A percentile compares a stretch with the other conserved stretches of the same genome.
Conservation (phyloP, 2,888 invertebrate genomes). For the Rotaria macrura region DNA sequence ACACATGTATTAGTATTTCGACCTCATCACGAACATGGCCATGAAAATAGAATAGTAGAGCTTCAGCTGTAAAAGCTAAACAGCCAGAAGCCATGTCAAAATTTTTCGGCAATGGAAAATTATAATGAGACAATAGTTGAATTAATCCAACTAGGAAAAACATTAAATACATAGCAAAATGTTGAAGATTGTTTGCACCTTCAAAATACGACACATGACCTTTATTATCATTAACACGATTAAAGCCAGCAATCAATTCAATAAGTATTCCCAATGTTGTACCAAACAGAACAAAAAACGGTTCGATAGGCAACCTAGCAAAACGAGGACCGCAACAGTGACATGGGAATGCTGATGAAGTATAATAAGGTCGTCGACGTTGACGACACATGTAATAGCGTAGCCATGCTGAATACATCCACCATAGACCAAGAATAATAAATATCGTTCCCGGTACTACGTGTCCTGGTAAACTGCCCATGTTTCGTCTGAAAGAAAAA, state of each 20-base stretch:
- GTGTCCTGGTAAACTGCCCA: neutral
- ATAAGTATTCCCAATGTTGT: neutral
- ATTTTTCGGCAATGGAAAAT: neutral
- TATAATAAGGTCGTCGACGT: neutral
- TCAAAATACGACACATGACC: neutral
- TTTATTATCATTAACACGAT: neutral
- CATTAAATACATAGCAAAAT: neutral
- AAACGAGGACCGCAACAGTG: neutral
- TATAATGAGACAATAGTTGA: neutral
- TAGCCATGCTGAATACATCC: constrained; percentile 8
- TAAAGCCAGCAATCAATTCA: neutral
- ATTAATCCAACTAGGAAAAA: neutral
- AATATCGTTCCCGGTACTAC: neutral
- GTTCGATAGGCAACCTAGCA: neutral
- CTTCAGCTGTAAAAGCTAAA: neutral
- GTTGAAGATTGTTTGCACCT: neutral
- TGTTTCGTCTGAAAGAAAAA: neutral
- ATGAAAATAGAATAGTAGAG: neutral
- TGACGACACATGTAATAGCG: neutral
- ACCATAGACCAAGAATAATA: neutral
- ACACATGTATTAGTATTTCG: neutral
- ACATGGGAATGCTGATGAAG: neutral
- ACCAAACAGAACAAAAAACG: neutral
- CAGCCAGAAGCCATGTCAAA: neutral
- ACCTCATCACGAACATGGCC: neutral